These are phyloP conservation scores for Pseudomugil gertrudae DNA, from an alignment of 2,797 vertebrate genomes.

Conservation along the genomic window DNA sequence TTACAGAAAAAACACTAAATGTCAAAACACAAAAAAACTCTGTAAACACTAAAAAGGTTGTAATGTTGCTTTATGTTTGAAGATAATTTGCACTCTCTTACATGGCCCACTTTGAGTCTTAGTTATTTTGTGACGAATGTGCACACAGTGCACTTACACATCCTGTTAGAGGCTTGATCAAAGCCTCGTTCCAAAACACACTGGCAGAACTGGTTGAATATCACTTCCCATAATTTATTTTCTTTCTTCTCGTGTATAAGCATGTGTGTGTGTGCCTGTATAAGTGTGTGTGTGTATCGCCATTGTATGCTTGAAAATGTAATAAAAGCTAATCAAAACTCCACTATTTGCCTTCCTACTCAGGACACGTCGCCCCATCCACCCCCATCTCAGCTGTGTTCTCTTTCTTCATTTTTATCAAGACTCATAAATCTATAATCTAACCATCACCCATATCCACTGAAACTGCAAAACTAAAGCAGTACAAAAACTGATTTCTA, in stretches of 20 bases:
- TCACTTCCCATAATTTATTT: conserved; percentile 17
- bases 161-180: conserved; percentile 32
- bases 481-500: neutral
- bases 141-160: conserved; percentile 16
- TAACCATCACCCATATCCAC: conserved; percentile 49
- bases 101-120: conserved; percentile 5
- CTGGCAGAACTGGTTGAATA: conserved; percentile 2
- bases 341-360: conserved; percentile 68
- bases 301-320: conserved; percentile 26
- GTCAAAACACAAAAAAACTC: neutral
- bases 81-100: neutral
- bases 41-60: conserved; percentile 1
- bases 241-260: neutral
- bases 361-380: conserved; percentile 55
- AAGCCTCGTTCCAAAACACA: conserved; percentile 19
- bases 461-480: conserved; percentile 23
- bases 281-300: neutral
- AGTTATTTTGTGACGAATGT: conserved; percentile 7
- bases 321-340: conserved; percentile 62
- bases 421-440: conserved; percentile 39
- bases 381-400: conserved; percentile 55
- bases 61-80: conserved; percentile 14
- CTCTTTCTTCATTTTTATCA: conserved; percentile 51
- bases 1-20: neutral
- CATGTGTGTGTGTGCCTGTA: neutral